Base-by-base conservation (phyloP, 1,140 invertebrate genomes). In the Papilio glaucus region DNA sequence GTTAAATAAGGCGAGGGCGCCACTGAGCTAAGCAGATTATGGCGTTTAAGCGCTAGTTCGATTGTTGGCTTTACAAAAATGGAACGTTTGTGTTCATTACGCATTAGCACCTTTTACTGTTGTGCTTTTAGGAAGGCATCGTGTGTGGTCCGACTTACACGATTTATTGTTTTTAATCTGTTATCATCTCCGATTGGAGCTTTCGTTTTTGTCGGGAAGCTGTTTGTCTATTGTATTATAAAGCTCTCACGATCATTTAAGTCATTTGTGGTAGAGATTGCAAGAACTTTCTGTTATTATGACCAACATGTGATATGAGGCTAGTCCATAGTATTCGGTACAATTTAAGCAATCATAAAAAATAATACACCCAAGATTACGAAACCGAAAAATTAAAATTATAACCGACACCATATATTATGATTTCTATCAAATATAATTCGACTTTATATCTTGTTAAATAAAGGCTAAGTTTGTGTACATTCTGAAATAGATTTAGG, bases 31-130 rank as follows among this genome's bases (percentile, higher is more conserved):
- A 87, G 81, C 78, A 85, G 89, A 92, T 92, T 90, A 92, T 89
- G 77, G 84, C 80, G 78, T 83, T 85, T 84, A 84, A 89, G 76
- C 80, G 82, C 80, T 77, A 79, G 65, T 78, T 78, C 72, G 73
- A 79, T 75, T 91, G 85, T 91, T 87, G 88, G 84, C 70, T 71
- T 85, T 87, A 78, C 79, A 88, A 88, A 88, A 88, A 88, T 89
- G 87, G 87, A 82, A 87, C 82, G 80, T 72, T 79, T 84, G 84
- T 87, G 83, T 82, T 87, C 75, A 79, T 85, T 90, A 89, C 86
- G 85, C 82, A 82, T 92, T 92, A 92, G 82, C 90, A 88, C 90
- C 87, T 92, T 91, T 91, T 90, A 90, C 85, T 91, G 87, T 85
- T 83, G 80, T 80, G 81, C 87, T 89, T 89, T 87, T 88, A 86